Percentiles rank a stretch among this genome's conserved stretches.
phyloP scores from a whole-genome alignment of 2,797 vertebrate genomes.

The Holocentrus rufus region DNA sequence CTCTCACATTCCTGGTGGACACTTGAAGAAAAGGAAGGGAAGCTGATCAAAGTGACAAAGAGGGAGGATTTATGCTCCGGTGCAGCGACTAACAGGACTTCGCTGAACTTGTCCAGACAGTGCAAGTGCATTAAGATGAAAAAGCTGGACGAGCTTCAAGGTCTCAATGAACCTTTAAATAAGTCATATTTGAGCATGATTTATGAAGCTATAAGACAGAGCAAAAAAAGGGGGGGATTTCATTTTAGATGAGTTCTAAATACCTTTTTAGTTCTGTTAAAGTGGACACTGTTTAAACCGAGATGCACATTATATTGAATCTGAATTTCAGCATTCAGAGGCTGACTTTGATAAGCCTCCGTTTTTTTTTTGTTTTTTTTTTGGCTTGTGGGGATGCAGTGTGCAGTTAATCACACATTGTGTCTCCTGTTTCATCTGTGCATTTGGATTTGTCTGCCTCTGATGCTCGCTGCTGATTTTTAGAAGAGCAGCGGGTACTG shows the following conservation, averaged over 20 bases:
- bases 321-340: conserved; percentile 34
- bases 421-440: conserved; percentile 43
- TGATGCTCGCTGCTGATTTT: conserved; percentile 45
- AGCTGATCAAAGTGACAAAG: conserved; percentile 77
- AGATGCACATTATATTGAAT: conserved; percentile 41
- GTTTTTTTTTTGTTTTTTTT: too few species aligned
- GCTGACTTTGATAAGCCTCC: conserved; percentile 39
- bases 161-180: conserved; percentile 63
- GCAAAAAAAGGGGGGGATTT: conserved; percentile 25
- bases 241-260: conserved; percentile 14
- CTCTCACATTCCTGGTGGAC: conserved; percentile 74
- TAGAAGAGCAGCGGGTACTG: conserved; percentile 19
- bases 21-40: conserved; percentile 67
- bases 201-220: conserved; percentile 50
- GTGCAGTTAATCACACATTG: conserved; percentile 45
- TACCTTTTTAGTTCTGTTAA: not conserved
- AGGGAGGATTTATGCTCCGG: conserved; percentile 71
- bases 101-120: conserved; percentile 70
- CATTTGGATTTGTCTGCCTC: conserved; percentile 44
- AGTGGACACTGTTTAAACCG: conserved; percentile 20
- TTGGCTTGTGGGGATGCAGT: conserved; percentile 9
- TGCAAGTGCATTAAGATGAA: conserved; percentile 66
- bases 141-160: conserved; percentile 59
- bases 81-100: conserved; percentile 62
- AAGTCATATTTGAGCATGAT: conserved; percentile 71